phyloP scores from a whole-genome alignment of 2,113 vertebrate species.

The Phainopepla nitens region DNA sequence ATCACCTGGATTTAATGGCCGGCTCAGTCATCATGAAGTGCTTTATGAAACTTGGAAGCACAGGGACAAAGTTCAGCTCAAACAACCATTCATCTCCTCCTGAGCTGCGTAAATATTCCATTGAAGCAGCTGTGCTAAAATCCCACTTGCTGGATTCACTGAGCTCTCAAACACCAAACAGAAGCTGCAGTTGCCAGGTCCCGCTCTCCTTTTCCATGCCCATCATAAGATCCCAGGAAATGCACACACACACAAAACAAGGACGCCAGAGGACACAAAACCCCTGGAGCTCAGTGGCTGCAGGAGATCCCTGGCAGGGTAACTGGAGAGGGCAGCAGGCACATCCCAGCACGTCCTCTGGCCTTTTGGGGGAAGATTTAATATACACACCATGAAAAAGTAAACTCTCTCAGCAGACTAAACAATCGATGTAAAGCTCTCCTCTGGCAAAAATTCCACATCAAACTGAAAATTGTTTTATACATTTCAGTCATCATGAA shows the following conservation, averaged over 20 bases:
- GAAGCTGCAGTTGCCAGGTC: background rate
- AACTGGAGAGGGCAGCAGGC: background rate
- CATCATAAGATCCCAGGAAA: fast-evolving
- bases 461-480: background rate
- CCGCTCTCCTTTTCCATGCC: fast-evolving
- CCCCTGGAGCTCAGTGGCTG: fast-evolving
- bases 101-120: background rate
- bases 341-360: fast-evolving
- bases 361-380: background rate
- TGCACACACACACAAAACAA: background rate
- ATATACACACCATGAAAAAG: background rate
- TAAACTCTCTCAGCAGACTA: background rate
- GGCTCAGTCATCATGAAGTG: background rate
- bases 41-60: background rate
- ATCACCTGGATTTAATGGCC: background rate
- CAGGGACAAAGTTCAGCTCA: background rate
- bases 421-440: background rate
- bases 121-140: background rate
- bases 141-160: background rate
- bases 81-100: background rate
- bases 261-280: background rate
- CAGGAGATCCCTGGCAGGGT: background rate
- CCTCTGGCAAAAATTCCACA: background rate
- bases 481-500: background rate
- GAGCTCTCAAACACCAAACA: background rate